Evolutionary conservation across 1,140 invertebrate genomes (phyloP).

Genomic region (Metopolophium dirhodum): DNA sequence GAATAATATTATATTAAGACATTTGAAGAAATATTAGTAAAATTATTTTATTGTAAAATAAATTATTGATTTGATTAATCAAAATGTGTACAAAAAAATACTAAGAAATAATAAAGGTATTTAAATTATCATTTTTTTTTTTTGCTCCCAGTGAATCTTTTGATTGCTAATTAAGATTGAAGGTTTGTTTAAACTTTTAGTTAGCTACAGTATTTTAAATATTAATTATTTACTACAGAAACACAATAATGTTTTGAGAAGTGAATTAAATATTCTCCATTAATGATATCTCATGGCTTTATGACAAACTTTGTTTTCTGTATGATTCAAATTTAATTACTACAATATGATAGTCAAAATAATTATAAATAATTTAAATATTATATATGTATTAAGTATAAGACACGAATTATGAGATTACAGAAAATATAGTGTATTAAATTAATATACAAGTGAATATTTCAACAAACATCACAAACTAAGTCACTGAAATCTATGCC

Average conservation of each 20-base stretch:
- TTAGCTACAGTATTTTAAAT: not conserved
- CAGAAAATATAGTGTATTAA: not conserved
- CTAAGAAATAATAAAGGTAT: not conserved
- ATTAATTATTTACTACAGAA: not conserved
- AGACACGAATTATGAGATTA: not conserved
- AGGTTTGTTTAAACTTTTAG: not conserved
- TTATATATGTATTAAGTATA: not conserved
- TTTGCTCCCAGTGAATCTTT: not conserved
- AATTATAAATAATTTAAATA: not conserved
- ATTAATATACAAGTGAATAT: not conserved
- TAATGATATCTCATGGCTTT: not conserved
- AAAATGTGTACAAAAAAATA: not conserved
- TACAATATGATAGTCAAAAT: not conserved
- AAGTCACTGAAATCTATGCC: not conserved
- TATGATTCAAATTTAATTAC: not conserved
- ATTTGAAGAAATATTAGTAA: too few relatives aligned
- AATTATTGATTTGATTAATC: not conserved
- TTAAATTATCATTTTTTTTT: not conserved
- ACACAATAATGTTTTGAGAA: not conserved
- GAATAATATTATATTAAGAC: too few relatives aligned
- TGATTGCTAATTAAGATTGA: not conserved
- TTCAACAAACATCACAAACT: not conserved
- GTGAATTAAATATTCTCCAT: not conserved
- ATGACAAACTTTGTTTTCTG: not conserved
- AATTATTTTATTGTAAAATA: not conserved